Evolutionary conservation across 2,888 invertebrate species (phyloP), one percentile per base, ranked within the genome.

Genomic region (Cephus runcator): DNA sequence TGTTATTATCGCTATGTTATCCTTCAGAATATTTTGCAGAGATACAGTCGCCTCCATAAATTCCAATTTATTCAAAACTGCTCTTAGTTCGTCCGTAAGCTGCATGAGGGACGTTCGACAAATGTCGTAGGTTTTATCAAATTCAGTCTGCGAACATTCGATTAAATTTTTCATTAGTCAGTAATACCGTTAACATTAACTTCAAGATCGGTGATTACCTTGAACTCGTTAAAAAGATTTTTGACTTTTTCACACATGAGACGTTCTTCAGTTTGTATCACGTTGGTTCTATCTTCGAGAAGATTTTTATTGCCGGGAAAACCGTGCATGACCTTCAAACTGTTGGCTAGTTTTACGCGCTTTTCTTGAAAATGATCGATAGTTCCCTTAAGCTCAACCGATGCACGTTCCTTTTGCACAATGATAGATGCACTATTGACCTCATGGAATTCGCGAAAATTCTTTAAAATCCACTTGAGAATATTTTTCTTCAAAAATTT

Each of bases 301-400:
- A 79, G 77, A 76, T 79, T 69, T 73, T 76, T 82, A n/a, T 69
- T 77, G 33, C 75, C 77, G 31, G 79, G 81, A 75, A 79, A 73
- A 33, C 77, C 80, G 1, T 80, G 56, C 35, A 69, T 75, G 4
- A 82, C 75, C 35, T 77, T 69, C 34, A 82, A 75, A 15, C 77
- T 73, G 15, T 77, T 68, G 23, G 78, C 36, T 35, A 79, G 69
- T 76, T 81, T 74, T 30, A 76, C 69, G 4, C 82, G 82, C 69
- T 76, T 31, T 12, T 76, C 69, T 36, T 80, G 33, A 76, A 76
- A 73, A 69, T 79, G 56, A 3, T 76, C 33, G 35, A 82, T 30
- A 12, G 34, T 71, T 15, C 3, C 23, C 0, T 71, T 34, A 6
- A 71, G 6, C 2, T 33, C 33, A 12, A 31, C 15, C 31, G 12